Conservation (phyloP, 2,797 vertebrate species). For the Enteromius thamalakanensis region DNA sequence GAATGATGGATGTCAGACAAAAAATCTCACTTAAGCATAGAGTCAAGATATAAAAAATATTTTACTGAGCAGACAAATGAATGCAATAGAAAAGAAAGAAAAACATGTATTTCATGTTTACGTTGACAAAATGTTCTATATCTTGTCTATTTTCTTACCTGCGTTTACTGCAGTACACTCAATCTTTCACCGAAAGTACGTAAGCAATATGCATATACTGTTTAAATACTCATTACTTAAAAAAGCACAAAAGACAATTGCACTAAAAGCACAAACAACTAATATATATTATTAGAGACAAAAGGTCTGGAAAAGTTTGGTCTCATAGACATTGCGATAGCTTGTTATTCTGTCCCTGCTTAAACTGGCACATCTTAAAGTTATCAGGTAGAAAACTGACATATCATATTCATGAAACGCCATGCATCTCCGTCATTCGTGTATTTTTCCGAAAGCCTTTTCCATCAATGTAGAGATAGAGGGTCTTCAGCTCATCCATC, state of each 20-base stretch:
- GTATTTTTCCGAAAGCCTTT: slow-evolving; percentile 49
- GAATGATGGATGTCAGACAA: not conserved
- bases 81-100: slow-evolving; percentile 2
- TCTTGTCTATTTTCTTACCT: slow-evolving; percentile 18
- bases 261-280: slow-evolving; percentile 6
- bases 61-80: slow-evolving; percentile 38
- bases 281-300: not conserved
- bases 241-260: not conserved
- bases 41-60: not conserved
- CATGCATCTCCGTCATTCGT: not conserved
- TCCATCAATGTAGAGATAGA: slow-evolving; percentile 56
- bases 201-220: slow-evolving; percentile 10
- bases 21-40: not conserved
- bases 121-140: not conserved
- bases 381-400: not conserved
- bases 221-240: slow-evolving; percentile 37
- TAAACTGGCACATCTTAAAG: slow-evolving; percentile 2
- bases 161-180: slow-evolving; percentile 46
- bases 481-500: slow-evolving; percentile 57
- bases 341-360: slow-evolving; percentile 7
- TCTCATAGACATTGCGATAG: not conserved
- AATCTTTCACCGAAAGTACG: slow-evolving; percentile 51
- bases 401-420: not conserved
- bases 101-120: not conserved
- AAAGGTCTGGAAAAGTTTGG: not conserved